Percentiles rank a stretch among this genome's conserved stretches.
Evolutionary conservation across 2,888 invertebrate genomes (phyloP).

Genomic region (Ectemnius cavifrons): DNA sequence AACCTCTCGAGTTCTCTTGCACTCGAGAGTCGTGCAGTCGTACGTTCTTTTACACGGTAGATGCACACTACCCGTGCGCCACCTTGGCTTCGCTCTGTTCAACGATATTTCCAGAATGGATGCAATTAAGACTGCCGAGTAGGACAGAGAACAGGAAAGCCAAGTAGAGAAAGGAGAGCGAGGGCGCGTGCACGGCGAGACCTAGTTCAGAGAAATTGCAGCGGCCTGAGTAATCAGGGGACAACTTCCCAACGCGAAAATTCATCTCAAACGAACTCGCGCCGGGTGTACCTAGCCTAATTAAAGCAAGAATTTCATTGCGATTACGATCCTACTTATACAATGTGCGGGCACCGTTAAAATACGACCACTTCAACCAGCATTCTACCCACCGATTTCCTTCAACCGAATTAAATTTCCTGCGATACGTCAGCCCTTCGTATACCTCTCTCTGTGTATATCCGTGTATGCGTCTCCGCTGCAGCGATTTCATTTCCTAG

Average conservation of each 20-base stretch:
- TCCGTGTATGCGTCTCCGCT: not conserved
- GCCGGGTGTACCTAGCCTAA: conserved; percentile 23
- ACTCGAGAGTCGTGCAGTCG: conserved; percentile 43
- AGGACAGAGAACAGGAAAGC: conserved; percentile 4
- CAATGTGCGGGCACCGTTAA: conserved; percentile 24
- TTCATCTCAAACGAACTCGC: conserved; percentile 25
- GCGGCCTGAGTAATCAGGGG: conserved; percentile 41
- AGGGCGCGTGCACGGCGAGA: conserved; percentile 1
- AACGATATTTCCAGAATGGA: conserved; percentile 52
- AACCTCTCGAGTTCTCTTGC: conserved; percentile 13
- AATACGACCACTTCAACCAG: not conserved
- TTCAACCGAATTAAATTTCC: not conserved
- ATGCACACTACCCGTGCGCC: conserved; percentile 16
- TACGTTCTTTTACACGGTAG: conserved; percentile 39
- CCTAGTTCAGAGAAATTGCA: conserved; percentile 42
- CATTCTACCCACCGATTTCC: not conserved
- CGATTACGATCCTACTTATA: conserved; percentile 34
- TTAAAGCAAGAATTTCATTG: conserved; percentile 15
- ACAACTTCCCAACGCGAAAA: conserved; percentile 23
- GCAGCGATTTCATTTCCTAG: not conserved
- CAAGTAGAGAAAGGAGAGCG: conserved; percentile 5
- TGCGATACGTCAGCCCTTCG: not conserved
- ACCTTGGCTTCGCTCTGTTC: conserved; percentile 34
- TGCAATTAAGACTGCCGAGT: conserved; percentile 55
- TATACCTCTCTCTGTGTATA: too few species aligned